Evolutionary conservation across 1,140 invertebrate genomes (phyloP).

Genomic region (Rhopalosiphum padi): DNA sequence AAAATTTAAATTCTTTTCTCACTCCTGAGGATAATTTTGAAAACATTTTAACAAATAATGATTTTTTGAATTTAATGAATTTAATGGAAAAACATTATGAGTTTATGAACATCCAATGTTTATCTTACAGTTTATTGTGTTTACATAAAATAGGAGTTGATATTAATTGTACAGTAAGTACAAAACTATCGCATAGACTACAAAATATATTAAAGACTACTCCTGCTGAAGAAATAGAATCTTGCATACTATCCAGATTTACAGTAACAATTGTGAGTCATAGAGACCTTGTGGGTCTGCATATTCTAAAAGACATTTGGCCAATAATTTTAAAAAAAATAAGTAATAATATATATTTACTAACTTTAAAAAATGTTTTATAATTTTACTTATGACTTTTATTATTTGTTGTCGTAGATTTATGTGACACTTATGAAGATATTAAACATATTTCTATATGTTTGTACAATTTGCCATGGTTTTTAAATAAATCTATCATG

Average conservation of each 20-base stretch:
- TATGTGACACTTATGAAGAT: slow-evolving; percentile 16
- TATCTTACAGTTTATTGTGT: slow-evolving; percentile 49
- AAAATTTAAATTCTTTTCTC: not conserved
- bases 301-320: slow-evolving; percentile 47
- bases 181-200: slow-evolving; percentile 6
- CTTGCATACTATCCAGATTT: slow-evolving; percentile 43
- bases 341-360: not conserved
- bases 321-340: slow-evolving; percentile 45
- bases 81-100: slow-evolving; percentile 34
- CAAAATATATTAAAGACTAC: slow-evolving; percentile 5
- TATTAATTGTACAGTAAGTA: not conserved
- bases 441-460: slow-evolving; percentile 50
- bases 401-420: slow-evolving; percentile 14
- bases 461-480: slow-evolving; percentile 45
- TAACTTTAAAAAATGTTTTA: not conserved
- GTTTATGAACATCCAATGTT: slow-evolving; percentile 37
- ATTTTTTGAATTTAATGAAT: slow-evolving; percentile 46
- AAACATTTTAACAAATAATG: slow-evolving; percentile 53
- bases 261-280: slow-evolving; percentile 14
- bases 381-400: not conserved
- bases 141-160: slow-evolving; percentile 46
- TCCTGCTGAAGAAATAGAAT: slow-evolving; percentile 21
- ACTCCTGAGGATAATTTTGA: slow-evolving; percentile 13
- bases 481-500: slow-evolving; percentile 38
- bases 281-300: not conserved